These are phyloP conservation scores for Syndactyla subalaris DNA, from an alignment of 2,797 vertebrate species.

Conservation along the genomic window DNA sequence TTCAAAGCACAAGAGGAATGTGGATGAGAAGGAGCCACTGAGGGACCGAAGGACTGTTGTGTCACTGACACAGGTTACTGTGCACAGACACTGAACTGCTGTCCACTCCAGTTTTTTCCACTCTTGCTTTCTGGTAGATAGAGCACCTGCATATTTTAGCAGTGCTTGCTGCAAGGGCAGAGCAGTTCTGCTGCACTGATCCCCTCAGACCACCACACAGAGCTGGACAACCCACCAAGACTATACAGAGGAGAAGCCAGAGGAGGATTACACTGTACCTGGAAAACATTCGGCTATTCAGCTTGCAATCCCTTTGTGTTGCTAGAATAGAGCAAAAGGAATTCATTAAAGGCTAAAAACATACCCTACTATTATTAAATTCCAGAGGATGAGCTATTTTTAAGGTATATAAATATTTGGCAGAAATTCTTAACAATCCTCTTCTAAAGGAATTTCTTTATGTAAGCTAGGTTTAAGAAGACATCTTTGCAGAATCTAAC, in stretches of 20 bases:
- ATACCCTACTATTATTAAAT: slow-evolving; percentile 42
- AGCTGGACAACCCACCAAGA: neutral
- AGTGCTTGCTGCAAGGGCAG: neutral
- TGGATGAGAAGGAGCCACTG: neutral
- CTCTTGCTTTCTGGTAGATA: neutral
- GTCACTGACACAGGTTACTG: neutral
- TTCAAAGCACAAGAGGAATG: neutral
- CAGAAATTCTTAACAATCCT: neutral
- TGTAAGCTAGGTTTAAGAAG: slow-evolving; percentile 20
- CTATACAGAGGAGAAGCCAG: neutral
- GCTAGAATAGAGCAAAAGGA: slow-evolving; percentile 27
- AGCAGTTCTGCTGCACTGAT: neutral
- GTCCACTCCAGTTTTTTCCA: neutral
- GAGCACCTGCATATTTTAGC: neutral
- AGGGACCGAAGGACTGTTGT: neutral
- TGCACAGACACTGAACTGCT: neutral
- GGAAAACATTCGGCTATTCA: neutral
- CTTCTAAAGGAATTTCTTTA: neutral
- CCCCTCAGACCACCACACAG: neutral
- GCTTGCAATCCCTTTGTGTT: neutral
- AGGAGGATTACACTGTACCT: neutral
- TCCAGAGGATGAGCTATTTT: slow-evolving; percentile 50
- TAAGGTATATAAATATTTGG: slow-evolving; percentile 43
- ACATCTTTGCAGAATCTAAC: neutral
- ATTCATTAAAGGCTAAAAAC: slow-evolving; percentile 44